Base-by-base conservation (phyloP, 37 sponge, comb jelly and placozoan species). In the Petrosia ficiformis region DNA sequence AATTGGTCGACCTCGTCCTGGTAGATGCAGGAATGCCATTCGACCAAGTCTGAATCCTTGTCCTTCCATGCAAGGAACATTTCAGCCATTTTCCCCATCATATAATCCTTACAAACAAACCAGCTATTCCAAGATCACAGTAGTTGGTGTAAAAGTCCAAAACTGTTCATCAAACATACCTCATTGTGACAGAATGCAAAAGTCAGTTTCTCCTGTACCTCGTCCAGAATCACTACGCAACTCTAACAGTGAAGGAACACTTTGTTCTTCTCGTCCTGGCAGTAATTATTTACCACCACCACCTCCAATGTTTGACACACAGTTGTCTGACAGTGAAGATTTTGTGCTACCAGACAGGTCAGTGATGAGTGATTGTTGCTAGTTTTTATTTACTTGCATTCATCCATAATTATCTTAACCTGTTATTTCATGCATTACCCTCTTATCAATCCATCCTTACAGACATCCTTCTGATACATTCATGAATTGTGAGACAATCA, bases 91-190 rank as follows among this genome's bases (percentile, higher is more conserved):
- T 42, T 65, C 32, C 40, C 42, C 77, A 42, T 33, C 68, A 29
- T 54, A 57, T 31, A 30, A 36, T 75, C 76, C n/a, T n/a, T n/a
- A n/a, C n/a, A n/a, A 36, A 60, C 22, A 34, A 59, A 28, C 76
- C 58, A 65, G 44, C 2, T 82, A 82, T 56, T 75, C 68, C 19
- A 74, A 74, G 42, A 76, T 82, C 0, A 75, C 75, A 1, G 59
- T 81, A n/a, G 69, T 29, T 1, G 68, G 44, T 3, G 42, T 30
- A 21, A 81, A 69, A 10, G 59, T 64, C 8, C 5, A 16, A 32
- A 40, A 16, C 38, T 14, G 22, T 11, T 29, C 44, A 19, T n/a
- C n/a, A n/a, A n/a, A n/a, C n/a, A n/a, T n/a, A n/a, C n/a, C n/a
- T n/a, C n/a, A n/a, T n/a, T n/a, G n/a, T n/a, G n/a, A n/a, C n/a